A percentile compares a stretch with the other conserved stretches of the same genome.
Evolutionary conservation across 2,888 invertebrate genomes (phyloP).

Genomic region (Galerucella calmariensis): DNA sequence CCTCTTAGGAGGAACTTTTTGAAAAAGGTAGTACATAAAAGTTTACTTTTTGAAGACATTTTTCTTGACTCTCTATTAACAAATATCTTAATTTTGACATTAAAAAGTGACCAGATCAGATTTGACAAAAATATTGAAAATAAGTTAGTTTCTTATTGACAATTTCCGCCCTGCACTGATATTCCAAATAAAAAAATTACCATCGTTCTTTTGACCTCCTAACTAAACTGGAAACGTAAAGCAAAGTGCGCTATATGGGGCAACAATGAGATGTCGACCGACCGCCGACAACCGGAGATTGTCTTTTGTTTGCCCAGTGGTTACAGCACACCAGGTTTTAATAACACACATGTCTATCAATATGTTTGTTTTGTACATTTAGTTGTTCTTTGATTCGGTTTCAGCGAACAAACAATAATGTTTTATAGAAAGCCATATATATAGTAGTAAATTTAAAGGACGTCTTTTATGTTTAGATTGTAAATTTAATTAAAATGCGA

Average conservation of each 20-base stretch:
- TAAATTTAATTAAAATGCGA: conserved; percentile 11
- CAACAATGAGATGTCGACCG: conserved; percentile 44
- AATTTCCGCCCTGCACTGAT: neutral
- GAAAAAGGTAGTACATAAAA: no score
- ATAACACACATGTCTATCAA: conserved; percentile 54
- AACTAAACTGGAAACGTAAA: conserved; percentile 34
- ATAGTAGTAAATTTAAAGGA: conserved; percentile 1
- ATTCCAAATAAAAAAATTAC: conserved; percentile 7
- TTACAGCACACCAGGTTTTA: conserved; percentile 54
- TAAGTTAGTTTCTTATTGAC: no score
- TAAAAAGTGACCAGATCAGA: no score
- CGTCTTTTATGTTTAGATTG: conserved; percentile 10
- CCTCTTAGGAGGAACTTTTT: no score
- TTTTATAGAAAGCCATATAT: neutral
- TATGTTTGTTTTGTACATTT: conserved; percentile 56
- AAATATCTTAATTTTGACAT: no score
- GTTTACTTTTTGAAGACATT: no score
- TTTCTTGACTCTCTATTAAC: no score
- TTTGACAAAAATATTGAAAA: no score
- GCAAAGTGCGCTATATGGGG: conserved; percentile 43
- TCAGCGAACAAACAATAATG: conserved; percentile 35
- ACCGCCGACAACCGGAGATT: conserved; percentile 61
- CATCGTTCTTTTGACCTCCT: conserved; percentile 2
- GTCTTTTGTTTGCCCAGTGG: conserved; percentile 61
- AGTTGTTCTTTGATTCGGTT: conserved; percentile 42